Evolutionary conservation across 2,797 vertebrate species (phyloP).

Genomic region (Arrhamphus sclerolepis): DNA sequence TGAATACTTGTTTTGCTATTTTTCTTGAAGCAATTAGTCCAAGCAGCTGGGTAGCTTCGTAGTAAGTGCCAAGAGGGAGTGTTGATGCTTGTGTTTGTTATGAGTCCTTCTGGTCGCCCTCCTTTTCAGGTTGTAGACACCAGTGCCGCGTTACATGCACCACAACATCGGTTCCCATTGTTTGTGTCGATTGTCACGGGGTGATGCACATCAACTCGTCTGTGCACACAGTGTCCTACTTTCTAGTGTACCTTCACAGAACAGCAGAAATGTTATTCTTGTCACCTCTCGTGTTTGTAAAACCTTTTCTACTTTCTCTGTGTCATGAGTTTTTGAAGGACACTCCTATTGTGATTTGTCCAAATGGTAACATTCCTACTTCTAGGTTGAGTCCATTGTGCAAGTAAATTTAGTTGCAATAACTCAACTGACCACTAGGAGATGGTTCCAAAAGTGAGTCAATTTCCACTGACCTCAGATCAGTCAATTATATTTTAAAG

Average conservation of each 20-base stretch:
- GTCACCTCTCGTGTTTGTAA: neutral
- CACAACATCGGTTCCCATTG: constrained; percentile 19
- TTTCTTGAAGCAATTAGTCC: constrained; percentile 6
- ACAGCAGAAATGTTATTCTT: constrained; percentile 5
- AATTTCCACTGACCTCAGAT: no score
- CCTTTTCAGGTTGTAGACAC: constrained; percentile 9
- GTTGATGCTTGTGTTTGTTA: constrained; percentile 1
- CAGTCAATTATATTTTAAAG: no score
- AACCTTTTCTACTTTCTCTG: neutral
- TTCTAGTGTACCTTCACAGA: constrained; percentile 2
- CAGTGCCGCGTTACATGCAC: constrained; percentile 1
- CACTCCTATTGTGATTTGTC: no score
- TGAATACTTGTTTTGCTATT: neutral
- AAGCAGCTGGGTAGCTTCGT: constrained; percentile 10
- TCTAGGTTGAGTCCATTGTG: no score
- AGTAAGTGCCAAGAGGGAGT: constrained; percentile 8
- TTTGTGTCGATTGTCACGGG: constrained; percentile 9
- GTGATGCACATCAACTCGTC: constrained; percentile 12
- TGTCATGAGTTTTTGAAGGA: neutral
- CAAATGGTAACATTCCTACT: no score
- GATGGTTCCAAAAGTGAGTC: no score
- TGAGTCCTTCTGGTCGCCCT: constrained; percentile 7
- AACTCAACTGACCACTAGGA: no score
- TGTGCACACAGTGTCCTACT: constrained; percentile 11
- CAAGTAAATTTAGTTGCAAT: no score